Conservation (phyloP, 2,888 invertebrate species). For the Agonopterix heracliana region DNA sequence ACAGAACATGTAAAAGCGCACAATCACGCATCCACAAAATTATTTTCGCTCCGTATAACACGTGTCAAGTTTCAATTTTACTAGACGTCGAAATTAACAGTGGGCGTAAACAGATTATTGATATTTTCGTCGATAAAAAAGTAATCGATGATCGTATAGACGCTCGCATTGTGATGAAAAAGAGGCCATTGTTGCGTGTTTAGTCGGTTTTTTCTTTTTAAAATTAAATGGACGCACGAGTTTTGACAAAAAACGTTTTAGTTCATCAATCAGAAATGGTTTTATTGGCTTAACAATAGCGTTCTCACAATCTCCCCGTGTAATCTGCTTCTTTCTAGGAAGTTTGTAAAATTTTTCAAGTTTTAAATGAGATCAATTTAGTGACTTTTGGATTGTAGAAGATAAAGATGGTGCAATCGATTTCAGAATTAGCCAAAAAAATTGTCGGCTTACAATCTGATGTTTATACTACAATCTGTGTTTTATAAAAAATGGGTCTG, state of each 20-base stretch:
- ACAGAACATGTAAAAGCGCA: conserved; percentile 65
- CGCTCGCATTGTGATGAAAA: conserved; percentile 53
- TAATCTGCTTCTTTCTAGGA: conserved; percentile 59
- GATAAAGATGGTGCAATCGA: conserved; percentile 3
- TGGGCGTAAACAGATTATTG: conserved; percentile 75
- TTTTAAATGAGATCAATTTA: conserved; percentile 56
- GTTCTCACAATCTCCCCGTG: conserved; percentile 49
- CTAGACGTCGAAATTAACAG: conserved; percentile 71
- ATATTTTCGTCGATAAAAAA: conserved; percentile 72
- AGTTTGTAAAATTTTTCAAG: conserved; percentile 51
- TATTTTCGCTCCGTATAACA: conserved; percentile 72
- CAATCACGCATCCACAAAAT: conserved; percentile 69
- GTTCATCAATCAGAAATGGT: conserved; percentile 71
- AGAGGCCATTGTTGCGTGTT: conserved; percentile 64
- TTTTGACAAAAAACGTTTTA: conserved; percentile 53
- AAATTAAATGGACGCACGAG: conserved; percentile 56
- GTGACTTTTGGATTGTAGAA: conserved; percentile 19
- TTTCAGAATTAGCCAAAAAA: background rate
- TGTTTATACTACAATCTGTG: too few species aligned
- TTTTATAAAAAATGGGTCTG: too few species aligned
- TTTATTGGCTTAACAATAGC: conserved; percentile 66
- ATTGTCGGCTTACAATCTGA: too few species aligned
- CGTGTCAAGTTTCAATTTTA: conserved; percentile 75
- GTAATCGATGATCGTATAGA: conserved; percentile 72
- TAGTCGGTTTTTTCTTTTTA: conserved; percentile 47